Base-by-base conservation (phyloP, 37 sponge, comb jelly and placozoan genomes). In the Hormiphora californensis region DNA sequence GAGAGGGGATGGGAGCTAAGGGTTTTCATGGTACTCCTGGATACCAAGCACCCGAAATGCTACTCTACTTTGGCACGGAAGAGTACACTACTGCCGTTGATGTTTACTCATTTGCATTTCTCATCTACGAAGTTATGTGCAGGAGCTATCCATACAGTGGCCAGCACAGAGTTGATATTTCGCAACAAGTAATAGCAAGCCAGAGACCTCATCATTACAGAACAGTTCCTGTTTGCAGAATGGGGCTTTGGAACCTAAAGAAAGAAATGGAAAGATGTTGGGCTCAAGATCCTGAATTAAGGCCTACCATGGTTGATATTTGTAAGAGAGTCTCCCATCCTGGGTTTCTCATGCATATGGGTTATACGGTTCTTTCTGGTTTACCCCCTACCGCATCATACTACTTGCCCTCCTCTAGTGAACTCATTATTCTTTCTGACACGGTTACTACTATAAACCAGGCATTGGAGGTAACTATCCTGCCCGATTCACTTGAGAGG, bases 71-170 rank as follows among this genome's bases (percentile, higher is more conserved):
- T 21, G 81, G 81, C 5, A 33, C 38, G 1, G 81, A 73, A 46
- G 81, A 73, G 81, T 73, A 73, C 81, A 73, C 81, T 43, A 46
- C 40, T n/a, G 81, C 81, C 21, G 81, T 73, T 0, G 81, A 73
- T 41, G 81, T 73, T 0, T 73, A 73, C 46, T 73, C 81, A 4
- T 73, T 40, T 40, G 41, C 81, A 8, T 73, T 73, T 33, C 81
- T 73, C 1, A 9, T 73, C 15, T 73, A 73, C 81, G 81, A 73
- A 46, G 81, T 43, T 23, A 73, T 73, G 27, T 73, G 81, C 38
- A 33, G 81, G 41, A 73, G 43, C 46, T 43, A 73, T 23, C 46
- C 81, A 4, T 73, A 73, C 44, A 32, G 46, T 3, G 81, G 81
- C 21, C 35, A 28, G 81, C 81, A 73, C 44, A 73, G 81, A 21